Evolutionary conservation across 2,113 vertebrate genomes (phyloP).

Genomic region (Triplophysa dalaica): DNA sequence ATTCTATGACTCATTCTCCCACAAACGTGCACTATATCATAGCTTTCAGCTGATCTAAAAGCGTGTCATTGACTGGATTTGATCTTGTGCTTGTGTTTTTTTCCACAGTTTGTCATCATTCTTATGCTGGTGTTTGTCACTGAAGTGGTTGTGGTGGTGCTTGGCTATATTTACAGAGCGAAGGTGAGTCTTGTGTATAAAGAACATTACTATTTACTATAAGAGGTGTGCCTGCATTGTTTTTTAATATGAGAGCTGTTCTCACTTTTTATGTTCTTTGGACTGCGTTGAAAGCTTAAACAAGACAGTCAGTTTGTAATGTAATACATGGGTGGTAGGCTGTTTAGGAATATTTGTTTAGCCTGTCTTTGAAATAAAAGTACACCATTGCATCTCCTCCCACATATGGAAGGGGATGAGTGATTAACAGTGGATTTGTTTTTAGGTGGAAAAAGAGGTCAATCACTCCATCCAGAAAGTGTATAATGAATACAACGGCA

Average conservation of each 20-base stretch:
- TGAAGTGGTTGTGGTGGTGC: conserved; percentile 93
- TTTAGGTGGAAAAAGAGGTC: conserved; percentile 92
- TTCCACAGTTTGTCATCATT: conserved; percentile 90
- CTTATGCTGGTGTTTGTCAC: conserved; percentile 94
- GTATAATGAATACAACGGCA: conserved; percentile 92
- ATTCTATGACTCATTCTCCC: neutral
- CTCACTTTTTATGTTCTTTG: neutral
- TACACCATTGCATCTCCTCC: neutral
- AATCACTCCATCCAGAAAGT: conserved; percentile 92
- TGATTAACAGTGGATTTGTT: conserved; percentile 42
- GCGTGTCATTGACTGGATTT: too few species aligned
- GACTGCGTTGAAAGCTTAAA: neutral
- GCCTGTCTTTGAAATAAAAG: neutral
- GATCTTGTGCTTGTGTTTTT: conserved; percentile 28
- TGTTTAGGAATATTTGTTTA: neutral
- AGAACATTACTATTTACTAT: conserved; percentile 26
- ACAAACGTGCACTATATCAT: neutral
- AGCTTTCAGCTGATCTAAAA: neutral
- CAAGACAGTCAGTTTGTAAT: neutral
- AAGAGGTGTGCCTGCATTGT: conserved; percentile 15
- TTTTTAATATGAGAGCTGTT: conserved; percentile 1
- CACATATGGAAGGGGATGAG: neutral
- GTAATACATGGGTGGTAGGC: neutral
- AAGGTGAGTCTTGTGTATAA: conserved; percentile 77
- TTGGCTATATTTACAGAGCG: conserved; percentile 96